A percentile compares a stretch with the other conserved stretches of the same genome.
Conservation (phyloP, 2,113 vertebrate genomes). For the Sporophila hypoxantha region DNA sequence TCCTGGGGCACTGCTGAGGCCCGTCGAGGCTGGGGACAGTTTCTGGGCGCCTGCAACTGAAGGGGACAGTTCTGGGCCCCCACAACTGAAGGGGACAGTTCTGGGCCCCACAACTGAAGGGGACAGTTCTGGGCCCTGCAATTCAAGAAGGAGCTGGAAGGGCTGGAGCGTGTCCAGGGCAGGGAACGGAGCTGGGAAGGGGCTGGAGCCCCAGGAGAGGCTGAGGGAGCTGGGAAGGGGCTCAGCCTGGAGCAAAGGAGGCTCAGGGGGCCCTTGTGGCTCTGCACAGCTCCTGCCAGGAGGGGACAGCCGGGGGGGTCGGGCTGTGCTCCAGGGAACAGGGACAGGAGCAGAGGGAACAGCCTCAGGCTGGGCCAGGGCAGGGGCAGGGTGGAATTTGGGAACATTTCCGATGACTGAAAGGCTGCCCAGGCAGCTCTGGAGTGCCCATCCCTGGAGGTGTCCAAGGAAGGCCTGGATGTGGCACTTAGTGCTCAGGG, state of each 20-base stretch:
- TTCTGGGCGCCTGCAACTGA: rapidly evolving
- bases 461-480: not conserved
- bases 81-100: not conserved
- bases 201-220: not conserved
- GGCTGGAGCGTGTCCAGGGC: not conserved
- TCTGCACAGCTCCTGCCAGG: not conserved
- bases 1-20: not conserved
- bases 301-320: not conserved
- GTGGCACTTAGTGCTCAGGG: not conserved
- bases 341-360: not conserved
- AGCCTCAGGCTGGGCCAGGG: not conserved
- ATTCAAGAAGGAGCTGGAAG: rapidly evolving
- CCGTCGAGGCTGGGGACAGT: not conserved
- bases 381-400: rapidly evolving
- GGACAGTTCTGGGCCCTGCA: no score
- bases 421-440: not conserved
- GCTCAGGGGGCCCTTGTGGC: not conserved
- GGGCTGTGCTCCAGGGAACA: not conserved
- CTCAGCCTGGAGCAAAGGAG: not conserved
- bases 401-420: no score
- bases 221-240: not conserved
- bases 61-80: not conserved
- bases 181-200: not conserved
- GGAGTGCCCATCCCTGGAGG: not conserved
- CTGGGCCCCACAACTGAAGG: not conserved